Evolutionary conservation across 2,888 invertebrate genomes (phyloP), one percentile per base, ranked within the genome.

Genomic region (Drosophila birchii): DNA sequence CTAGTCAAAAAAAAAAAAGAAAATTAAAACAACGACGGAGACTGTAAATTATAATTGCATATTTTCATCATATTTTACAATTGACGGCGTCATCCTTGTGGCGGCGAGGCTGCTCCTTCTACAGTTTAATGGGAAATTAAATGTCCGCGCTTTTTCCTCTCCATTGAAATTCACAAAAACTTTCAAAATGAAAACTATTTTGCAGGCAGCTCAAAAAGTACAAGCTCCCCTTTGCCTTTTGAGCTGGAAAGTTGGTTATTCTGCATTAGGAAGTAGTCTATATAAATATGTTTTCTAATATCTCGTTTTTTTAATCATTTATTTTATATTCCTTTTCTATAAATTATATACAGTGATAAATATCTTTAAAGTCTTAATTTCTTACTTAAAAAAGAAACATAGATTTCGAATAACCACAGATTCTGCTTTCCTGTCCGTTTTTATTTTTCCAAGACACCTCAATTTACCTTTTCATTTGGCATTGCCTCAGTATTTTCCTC

Each of bases 21-120:
- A 74, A 53, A 53, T 53, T 53, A 53, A 53, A 53, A 53, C 74
- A 72, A 75, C 66, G 29, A 16, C 39, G 53, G 55, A 75, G 79
- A 82, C 85, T 89, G 88, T 89, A 90, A 90, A 90, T 90, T 90
- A 90, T 91, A 91, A 91, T 91, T 91, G 91, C 91, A 91, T 90
- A 91, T 90, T 90, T 91, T 82, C 91, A 90, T 84, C 91, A 90
- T 91, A 91, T 89, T 81, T 90, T 90, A 91, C 90, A 91, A 91
- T 91, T 91, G 89, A 82, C 81, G 85, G 69, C 75, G 66, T 75
- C 85, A 75, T 57, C 71, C 55, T 71, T 63, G 78, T 9, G 44
- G 45, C 34, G n/a, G 66, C 29, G 39, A 20, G 18, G 66, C 47
- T 41, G 43, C 60, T 45, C 20, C 54, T 45, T 20, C 53, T 29